Conservation (phyloP, 2,797 vertebrate species). For the Melanotaenia trifasciata region DNA sequence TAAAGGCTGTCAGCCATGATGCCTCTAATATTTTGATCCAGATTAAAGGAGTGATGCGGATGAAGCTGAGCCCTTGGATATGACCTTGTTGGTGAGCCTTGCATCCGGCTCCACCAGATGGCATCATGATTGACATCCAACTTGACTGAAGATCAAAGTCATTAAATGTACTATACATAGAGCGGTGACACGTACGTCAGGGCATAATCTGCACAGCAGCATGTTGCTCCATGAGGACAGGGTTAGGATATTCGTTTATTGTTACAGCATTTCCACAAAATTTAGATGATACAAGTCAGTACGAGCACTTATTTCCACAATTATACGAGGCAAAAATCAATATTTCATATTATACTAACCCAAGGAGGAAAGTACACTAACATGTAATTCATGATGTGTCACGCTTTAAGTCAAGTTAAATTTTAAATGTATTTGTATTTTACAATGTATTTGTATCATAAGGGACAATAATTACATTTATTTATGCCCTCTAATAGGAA, state of each 20-base stretch:
- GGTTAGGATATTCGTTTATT: conserved; percentile 41
- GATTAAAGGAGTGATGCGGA: conserved; percentile 81
- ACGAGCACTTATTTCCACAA: neutral
- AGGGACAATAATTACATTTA: too few species aligned
- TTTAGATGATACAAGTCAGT: neutral
- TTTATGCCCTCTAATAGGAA: too few species aligned
- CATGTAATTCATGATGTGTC: neutral
- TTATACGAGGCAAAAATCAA: neutral
- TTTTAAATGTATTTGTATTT: too few species aligned
- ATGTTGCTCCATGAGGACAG: conserved; percentile 68
- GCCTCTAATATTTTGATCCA: conserved; percentile 85
- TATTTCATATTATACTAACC: neutral
- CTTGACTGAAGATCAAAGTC: conserved; percentile 78
- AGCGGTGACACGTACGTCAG: conserved; percentile 73
- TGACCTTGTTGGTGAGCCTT: conserved; percentile 78
- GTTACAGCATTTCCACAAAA: conserved; percentile 21
- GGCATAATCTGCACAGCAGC: conserved; percentile 67
- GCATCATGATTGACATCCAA: conserved; percentile 79
- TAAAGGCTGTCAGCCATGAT: conserved; percentile 78
- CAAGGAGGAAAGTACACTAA: neutral
- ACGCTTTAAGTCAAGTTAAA: too few species aligned
- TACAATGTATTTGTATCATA: too few species aligned
- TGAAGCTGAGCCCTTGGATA: conserved; percentile 76
- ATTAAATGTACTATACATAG: conserved; percentile 78
- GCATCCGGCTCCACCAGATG: conserved; percentile 81